Conservation (phyloP, 2,888 invertebrate species). For the Sphinx pinastri region DNA sequence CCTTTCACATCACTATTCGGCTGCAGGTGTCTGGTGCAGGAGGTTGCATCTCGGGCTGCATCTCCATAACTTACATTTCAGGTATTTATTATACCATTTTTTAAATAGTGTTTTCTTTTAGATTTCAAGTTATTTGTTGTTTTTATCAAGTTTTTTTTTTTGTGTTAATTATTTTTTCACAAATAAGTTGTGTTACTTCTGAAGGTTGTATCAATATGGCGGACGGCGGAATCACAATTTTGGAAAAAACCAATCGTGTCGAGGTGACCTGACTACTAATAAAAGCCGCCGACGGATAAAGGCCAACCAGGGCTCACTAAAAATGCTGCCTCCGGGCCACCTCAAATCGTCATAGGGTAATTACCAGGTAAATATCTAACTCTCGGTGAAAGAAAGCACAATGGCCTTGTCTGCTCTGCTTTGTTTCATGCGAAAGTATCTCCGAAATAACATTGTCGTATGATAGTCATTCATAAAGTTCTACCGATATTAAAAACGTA, state of each 20-base stretch:
- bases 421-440: slow-evolving; percentile 6
- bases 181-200: neutral
- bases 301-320: neutral
- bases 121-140: neutral
- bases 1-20: too few species aligned
- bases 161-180: too few species aligned
- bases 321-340: neutral
- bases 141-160: neutral
- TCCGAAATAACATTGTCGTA: neutral
- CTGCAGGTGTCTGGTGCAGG: too few species aligned
- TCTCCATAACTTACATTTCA: too few species aligned
- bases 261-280: neutral
- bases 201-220: slow-evolving; percentile 7
- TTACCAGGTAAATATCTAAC: neutral
- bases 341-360: neutral
- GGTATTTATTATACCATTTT: too few species aligned
- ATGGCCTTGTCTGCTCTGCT: neutral
- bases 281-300: too few species aligned
- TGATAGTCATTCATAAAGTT: neutral
- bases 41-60: too few species aligned
- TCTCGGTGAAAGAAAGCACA: slow-evolving; percentile 16
- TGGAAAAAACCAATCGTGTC: neutral
- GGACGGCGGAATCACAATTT: neutral
- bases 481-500: too few species aligned
- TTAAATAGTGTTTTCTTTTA: too few species aligned